phyloP scores from a whole-genome alignment of 1,140 invertebrate species.

The Drosophila arawakana region DNA sequence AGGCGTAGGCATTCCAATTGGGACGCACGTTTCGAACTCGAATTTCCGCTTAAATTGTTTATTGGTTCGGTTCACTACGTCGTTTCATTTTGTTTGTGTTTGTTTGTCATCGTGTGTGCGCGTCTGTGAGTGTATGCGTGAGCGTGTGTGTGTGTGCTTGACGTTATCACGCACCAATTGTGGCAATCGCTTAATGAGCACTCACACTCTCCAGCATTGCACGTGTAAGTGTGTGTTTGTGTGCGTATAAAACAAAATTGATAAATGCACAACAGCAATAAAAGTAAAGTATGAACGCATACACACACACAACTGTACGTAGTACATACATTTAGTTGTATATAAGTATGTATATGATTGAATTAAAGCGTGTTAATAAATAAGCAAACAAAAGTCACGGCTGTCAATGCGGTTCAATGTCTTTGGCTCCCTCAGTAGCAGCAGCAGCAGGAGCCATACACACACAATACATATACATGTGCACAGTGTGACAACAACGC shows the following conservation, averaged over 20 bases:
- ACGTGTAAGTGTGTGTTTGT: slow-evolving; percentile 25
- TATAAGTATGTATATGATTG: slow-evolving; percentile 18
- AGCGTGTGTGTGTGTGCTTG: slow-evolving; percentile 27
- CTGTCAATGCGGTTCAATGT: slow-evolving; percentile 75
- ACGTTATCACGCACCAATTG: slow-evolving; percentile 70
- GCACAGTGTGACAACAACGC: slow-evolving; percentile 17
- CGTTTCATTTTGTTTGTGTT: slow-evolving; percentile 28
- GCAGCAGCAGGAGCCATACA: neutral
- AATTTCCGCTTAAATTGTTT: slow-evolving; percentile 66
- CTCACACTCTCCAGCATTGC: slow-evolving; percentile 30
- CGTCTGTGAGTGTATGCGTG: slow-evolving; percentile 17
- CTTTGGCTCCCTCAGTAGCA: slow-evolving; percentile 40
- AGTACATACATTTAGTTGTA: slow-evolving; percentile 12
- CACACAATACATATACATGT: neutral
- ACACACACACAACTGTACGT: neutral
- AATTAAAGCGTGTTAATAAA: slow-evolving; percentile 63
- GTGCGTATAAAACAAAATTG: slow-evolving; percentile 68
- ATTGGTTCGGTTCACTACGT: slow-evolving; percentile 44
- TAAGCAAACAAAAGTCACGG: slow-evolving; percentile 75
- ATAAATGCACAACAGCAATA: slow-evolving; percentile 64
- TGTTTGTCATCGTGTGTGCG: slow-evolving; percentile 1
- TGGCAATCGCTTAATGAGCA: slow-evolving; percentile 61
- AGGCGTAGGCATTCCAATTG: slow-evolving; percentile 71
- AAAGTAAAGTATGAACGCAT: slow-evolving; percentile 44
- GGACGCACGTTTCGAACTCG: slow-evolving; percentile 61